Base-by-base conservation (phyloP, 2,797 vertebrate genomes). In the Sebastes iracundus region DNA sequence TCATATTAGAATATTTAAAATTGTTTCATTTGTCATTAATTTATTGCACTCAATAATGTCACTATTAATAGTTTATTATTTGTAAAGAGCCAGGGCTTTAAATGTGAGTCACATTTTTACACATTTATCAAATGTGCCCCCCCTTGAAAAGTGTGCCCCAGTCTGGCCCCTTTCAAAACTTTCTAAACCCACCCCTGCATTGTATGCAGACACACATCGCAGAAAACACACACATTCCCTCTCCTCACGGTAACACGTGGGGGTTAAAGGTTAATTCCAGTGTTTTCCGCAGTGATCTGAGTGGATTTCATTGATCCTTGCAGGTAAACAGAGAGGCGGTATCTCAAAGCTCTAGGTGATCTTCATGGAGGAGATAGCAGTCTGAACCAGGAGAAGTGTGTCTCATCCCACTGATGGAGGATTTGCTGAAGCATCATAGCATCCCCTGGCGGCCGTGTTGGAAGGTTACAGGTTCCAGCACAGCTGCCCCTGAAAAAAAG, bases 401-500 rank as follows among this genome's bases (percentile, higher is more conserved):
- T 74, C 49, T 52, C 4, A 2, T 55, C n/a, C 27, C 5, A 8
- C 20, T 16, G 35, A 67, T 14, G 49, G 38, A 60, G 5, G 22
- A 53, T 59, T 58, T 75, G 11, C 6, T 59, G 60, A 28, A 82
- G 80, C 6, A 13, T 49, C 5, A 0, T 60, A 28, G 32, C 13
- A 2, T 20, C 79, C 72, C 59, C 84, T 84, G 35, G 74, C 18
- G 88, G 59, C 38, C 60, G 22, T n/a, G 7, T 53, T 28, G 32
- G 18, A 22, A 13, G 2, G 7, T 49, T 38, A 22, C 9, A 5
- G 27, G 22, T n/a, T 42, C 7, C 7, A 23, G 6, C 55, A n/a
- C 25, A 25, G 49, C n/a, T n/a, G 18, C 8, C 3, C 22, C n/a
- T 38, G 35, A 11, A 30, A 58, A 52, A 38, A 55, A n/a, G 13